Evolutionary conservation across 2,113 vertebrate genomes (phyloP).

Genomic region (Mus musculus): GRCm39 chr15:102676501-102677000

Average conservation of each 20-base stretch:
- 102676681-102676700: neutral
- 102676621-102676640: too few relatives aligned
- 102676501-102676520: slow-evolving; percentile 12
- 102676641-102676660: too few relatives aligned
- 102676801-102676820: neutral
- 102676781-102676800: too few relatives aligned
- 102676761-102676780: too few relatives aligned
- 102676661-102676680: neutral
- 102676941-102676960: neutral
- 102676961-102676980: neutral
- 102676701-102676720: too few relatives aligned
- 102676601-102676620: too few relatives aligned
- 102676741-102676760: too few relatives aligned
- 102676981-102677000: neutral
- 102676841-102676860: neutral
- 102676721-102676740: too few relatives aligned
- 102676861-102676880: neutral
- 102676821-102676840: neutral
- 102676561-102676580: too few relatives aligned
- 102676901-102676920: neutral
- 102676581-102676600: too few relatives aligned
- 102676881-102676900: neutral
- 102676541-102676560: too few relatives aligned
- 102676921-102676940: neutral
- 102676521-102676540: too few relatives aligned